These are phyloP conservation scores for Pocillopora grandis DNA, from an alignment of 92 coral and sea anemone species.

Conservation along the genomic window DNA sequence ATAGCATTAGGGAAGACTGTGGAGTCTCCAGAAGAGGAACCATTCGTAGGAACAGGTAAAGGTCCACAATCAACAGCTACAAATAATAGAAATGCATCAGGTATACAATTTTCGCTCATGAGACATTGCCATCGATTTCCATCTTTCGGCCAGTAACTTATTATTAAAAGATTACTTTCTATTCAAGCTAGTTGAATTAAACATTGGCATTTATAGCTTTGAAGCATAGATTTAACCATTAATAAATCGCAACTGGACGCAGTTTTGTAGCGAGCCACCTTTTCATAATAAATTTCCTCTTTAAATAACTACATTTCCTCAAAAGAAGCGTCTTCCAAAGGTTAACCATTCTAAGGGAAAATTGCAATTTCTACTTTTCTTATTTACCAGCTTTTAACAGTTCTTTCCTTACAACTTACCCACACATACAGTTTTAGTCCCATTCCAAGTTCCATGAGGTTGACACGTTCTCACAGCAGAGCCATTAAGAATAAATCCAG, in stretches of 20 bases:
- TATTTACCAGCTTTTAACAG: neutral
- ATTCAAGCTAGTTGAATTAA: neutral
- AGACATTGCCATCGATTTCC: neutral
- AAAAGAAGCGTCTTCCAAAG: neutral
- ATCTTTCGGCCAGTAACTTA: neutral
- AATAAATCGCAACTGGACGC: too few relatives aligned
- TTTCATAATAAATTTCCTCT: too few relatives aligned
- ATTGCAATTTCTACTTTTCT: neutral
- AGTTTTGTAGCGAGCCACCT: too few relatives aligned
- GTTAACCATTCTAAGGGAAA: too few relatives aligned
- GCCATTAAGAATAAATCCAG: slow-evolving; percentile 26
- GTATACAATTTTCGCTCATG: too few relatives aligned
- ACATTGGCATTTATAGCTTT: neutral
- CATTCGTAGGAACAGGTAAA: slow-evolving; percentile 57
- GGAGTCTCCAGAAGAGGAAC: slow-evolving; percentile 46
- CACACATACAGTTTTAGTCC: slow-evolving; percentile 14
- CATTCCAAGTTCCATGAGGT: slow-evolving; percentile 52
- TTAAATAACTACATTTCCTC: too few relatives aligned
- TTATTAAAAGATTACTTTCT: neutral
- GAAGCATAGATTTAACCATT: too few relatives aligned
- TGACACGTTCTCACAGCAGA: slow-evolving; percentile 36
- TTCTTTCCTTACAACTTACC: slow-evolving; percentile 3
- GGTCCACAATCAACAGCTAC: slow-evolving; percentile 75
- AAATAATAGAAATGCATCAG: neutral
- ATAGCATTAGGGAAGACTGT: slow-evolving; percentile 60